Base-by-base conservation (phyloP, 2,888 invertebrate genomes). In the Petrolisthes manimaculis region DNA sequence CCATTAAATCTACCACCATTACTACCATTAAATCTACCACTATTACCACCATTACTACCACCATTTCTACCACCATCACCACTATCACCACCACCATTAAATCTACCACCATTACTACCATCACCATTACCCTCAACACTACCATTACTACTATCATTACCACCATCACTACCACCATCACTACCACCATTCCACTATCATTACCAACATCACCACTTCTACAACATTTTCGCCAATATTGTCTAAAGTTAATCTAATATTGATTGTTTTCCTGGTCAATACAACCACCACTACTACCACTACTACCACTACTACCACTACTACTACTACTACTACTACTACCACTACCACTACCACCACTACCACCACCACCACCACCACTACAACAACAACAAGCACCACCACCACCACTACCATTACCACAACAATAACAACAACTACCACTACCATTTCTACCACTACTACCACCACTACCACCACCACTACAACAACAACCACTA, bases 201-300 rank as follows among this genome's bases (percentile, higher is more conserved):
- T 24, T 71, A 71, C 71, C 24, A 71, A n/a, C 24, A 71, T 24
- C 5, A 71, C 18, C 24, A 71, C 71, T 4, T 21, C 71, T 71
- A 71, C 24, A 71, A n/a, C 24, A 71, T 24, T 71, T 71, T 24
- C 24, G 24, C 71, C 24, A 71, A n/a, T 71, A 71, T 24, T 71
- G 24, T 14, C 67, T 67, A 21, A 75, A 9, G 21, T 75, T 21
- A 14, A 75, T 21, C 9, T 21, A 1, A 75, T 14, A 14, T 21
- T 24, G n/a, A 24, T 75, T 75, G 75, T 1, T 67, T 67, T 67
- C 14, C 18, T 67, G 67, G 18, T 6, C 9, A 74, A 21, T n/a
- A 74, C 74, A 24, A 74, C 74, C 37, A 74, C 74, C 37, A 74
- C 74, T 74, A 74, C 74, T 74, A 74, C 74, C 37, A 74, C 74